Evolutionary conservation across 2,113 vertebrate genomes (phyloP).

Genomic region (Gopherus flavomarginatus): DNA sequence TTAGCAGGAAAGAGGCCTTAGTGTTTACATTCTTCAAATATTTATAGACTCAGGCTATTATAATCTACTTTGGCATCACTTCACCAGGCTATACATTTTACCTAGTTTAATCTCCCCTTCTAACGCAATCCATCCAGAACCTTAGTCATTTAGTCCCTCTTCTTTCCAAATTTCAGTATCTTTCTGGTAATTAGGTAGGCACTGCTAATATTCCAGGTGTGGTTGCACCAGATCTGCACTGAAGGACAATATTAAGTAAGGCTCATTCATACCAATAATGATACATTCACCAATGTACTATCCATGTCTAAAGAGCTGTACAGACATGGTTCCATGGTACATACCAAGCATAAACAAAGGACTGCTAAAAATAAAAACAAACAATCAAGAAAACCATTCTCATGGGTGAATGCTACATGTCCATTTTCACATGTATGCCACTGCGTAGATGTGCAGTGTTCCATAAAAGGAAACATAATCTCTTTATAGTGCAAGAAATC

Average conservation of each 20-base stretch:
- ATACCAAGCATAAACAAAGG: background rate
- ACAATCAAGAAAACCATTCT: background rate
- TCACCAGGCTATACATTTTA: background rate
- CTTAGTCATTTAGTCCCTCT: background rate
- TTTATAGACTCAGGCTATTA: background rate
- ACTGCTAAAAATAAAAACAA: background rate
- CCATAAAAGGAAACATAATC: background rate
- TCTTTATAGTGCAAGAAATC: background rate
- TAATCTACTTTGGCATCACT: background rate
- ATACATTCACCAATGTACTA: background rate
- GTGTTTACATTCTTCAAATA: background rate
- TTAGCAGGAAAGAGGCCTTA: background rate
- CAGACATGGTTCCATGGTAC: background rate
- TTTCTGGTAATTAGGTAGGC: background rate
- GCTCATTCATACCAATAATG: background rate
- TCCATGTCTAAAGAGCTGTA: background rate
- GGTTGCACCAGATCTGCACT: constrained; percentile 4
- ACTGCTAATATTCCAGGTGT: background rate
- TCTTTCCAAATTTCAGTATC: background rate
- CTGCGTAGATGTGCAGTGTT: background rate
- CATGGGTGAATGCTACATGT: background rate
- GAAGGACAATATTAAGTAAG: background rate
- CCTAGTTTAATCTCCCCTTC: background rate
- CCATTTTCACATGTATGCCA: background rate
- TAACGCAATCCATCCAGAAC: background rate